Evolutionary conservation across 30 jellyfish, hydroid and myxozoan genomes (phyloP).

Genomic region (Cassiopea xamachana): DNA sequence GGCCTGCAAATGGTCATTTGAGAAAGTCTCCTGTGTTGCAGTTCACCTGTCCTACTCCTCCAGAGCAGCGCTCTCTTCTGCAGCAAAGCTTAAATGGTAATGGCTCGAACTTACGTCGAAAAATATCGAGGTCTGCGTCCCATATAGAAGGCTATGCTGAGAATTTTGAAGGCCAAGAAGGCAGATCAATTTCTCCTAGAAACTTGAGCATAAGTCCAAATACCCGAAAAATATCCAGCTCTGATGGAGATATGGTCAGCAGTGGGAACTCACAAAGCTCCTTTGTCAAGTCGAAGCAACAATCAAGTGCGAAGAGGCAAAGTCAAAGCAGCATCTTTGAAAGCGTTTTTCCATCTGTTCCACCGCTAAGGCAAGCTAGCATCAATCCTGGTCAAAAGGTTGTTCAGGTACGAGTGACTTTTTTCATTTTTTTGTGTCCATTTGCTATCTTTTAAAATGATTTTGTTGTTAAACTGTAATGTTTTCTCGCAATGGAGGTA

Average conservation of each 20-base stretch:
- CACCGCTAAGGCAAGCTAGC: conserved; percentile 66
- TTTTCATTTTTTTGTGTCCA: background rate
- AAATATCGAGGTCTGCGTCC: conserved; percentile 64
- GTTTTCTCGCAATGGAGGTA: no score
- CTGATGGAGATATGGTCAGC: conserved; percentile 52
- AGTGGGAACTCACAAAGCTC: background rate
- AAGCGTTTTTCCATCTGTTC: conserved; percentile 54
- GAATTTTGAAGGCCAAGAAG: conserved; percentile 6
- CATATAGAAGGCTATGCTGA: conserved; percentile 31
- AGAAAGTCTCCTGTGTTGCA: conserved; percentile 11
- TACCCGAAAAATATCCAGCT: conserved; percentile 52
- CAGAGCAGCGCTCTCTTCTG: conserved; percentile 15
- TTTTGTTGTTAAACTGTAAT: background rate
- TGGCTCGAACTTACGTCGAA: conserved; percentile 44
- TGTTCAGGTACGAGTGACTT: conserved; percentile 70
- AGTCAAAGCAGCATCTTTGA: conserved; percentile 57
- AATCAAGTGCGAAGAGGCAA: background rate
- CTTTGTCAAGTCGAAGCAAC: background rate
- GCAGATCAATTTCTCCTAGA: background rate
- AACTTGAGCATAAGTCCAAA: conserved; percentile 1
- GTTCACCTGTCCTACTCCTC: conserved; percentile 52
- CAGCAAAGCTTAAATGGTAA: background rate
- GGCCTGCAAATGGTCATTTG: conserved; percentile 50
- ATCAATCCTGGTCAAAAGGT: conserved; percentile 82
- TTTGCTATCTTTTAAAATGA: background rate